Conservation (phyloP, 1,140 invertebrate species). For the Xylocopa sonorina region DNA sequence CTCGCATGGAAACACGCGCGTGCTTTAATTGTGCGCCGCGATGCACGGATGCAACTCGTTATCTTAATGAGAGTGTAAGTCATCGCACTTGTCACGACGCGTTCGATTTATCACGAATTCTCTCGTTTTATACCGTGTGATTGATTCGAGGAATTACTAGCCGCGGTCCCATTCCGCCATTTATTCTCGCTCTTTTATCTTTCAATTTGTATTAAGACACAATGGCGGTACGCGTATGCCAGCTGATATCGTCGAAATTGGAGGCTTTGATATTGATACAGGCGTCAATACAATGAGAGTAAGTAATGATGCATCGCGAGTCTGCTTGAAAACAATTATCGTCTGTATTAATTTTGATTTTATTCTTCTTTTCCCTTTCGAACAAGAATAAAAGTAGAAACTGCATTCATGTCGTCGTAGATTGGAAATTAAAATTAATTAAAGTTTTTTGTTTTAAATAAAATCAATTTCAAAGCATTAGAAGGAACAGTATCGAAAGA, state of each 20-base stretch:
- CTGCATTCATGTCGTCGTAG: too few relatives aligned
- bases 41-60: slow-evolving; percentile 34
- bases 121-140: slow-evolving; percentile 15
- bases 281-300: not conserved
- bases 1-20: slow-evolving; percentile 16
- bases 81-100: slow-evolving; percentile 39
- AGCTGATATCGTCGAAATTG: too few relatives aligned
- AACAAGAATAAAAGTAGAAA: too few relatives aligned
- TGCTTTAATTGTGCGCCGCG: slow-evolving; percentile 32
- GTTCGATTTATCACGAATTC: slow-evolving; percentile 43
- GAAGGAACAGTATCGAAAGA: too few relatives aligned
- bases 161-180: slow-evolving; percentile 9
- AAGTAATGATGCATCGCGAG: not conserved
- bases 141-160: slow-evolving; percentile 41
- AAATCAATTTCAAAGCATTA: too few relatives aligned
- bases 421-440: too few relatives aligned
- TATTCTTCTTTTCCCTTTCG: too few relatives aligned
- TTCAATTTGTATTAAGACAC: slow-evolving; percentile 30
- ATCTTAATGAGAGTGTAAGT: slow-evolving; percentile 50
- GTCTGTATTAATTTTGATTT: too few relatives aligned
- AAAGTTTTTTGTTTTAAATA: too few relatives aligned
- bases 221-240: not conserved
- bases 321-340: not conserved
- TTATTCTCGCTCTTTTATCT: not conserved
- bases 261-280: not conserved